Evolutionary conservation across 2,888 invertebrate genomes (phyloP).

Genomic region (Hoplodrina blanda): DNA sequence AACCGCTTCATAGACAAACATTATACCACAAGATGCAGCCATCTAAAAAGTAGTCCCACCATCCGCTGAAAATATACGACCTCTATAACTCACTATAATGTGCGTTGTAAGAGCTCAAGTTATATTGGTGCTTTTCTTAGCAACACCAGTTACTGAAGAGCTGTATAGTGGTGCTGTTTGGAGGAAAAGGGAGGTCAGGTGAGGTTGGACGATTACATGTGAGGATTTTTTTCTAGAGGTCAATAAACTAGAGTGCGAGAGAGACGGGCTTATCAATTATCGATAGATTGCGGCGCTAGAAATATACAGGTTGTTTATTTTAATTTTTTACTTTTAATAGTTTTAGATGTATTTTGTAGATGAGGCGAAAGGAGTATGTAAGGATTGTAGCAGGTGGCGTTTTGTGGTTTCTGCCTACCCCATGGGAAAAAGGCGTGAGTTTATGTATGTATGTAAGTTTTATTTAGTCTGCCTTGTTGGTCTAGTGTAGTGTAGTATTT

Average conservation of each 20-base stretch:
- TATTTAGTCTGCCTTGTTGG: too few species aligned
- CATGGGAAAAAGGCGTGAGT: too few species aligned
- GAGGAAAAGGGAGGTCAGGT: slow-evolving; percentile 44
- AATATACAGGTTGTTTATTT: slow-evolving; percentile 69
- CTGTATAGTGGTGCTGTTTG: slow-evolving; percentile 10
- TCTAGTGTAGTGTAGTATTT: too few species aligned
- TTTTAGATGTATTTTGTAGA: too few species aligned
- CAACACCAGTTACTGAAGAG: slow-evolving; percentile 40
- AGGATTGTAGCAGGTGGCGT: too few species aligned
- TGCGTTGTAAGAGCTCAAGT: slow-evolving; percentile 43
- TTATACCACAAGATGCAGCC: slow-evolving; percentile 60
- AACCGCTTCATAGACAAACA: slow-evolving; percentile 51
- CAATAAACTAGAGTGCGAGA: slow-evolving; percentile 83
- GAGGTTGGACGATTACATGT: slow-evolving; percentile 54
- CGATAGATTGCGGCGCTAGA: slow-evolving; percentile 73
- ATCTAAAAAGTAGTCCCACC: slow-evolving; percentile 64
- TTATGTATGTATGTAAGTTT: too few species aligned
- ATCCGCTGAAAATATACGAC: slow-evolving; percentile 62
- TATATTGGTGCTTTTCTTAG: slow-evolving; percentile 40
- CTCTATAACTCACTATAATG: slow-evolving; percentile 40
- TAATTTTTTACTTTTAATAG: slow-evolving; percentile 5
- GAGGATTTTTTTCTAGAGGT: slow-evolving; percentile 78
- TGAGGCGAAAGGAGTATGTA: too few species aligned
- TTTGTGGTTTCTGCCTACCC: too few species aligned
- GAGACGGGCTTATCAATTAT: slow-evolving; percentile 87